Evolutionary conservation across 2,888 invertebrate species (phyloP).

Genomic region (Patella depressa): DNA sequence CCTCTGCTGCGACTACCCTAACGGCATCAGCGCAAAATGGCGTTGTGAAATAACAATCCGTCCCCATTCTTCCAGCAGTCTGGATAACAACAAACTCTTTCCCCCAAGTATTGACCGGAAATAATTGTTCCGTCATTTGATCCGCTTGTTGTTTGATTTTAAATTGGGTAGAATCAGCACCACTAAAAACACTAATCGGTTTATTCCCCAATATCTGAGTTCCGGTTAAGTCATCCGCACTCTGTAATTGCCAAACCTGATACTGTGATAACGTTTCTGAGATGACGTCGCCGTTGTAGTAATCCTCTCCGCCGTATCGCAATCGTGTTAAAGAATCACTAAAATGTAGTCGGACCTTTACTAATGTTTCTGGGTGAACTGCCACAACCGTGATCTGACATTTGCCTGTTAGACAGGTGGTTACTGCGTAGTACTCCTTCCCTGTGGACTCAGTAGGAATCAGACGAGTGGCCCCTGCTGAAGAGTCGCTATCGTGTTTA

Average conservation of each 20-base stretch:
- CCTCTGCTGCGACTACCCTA: conserved; percentile 18
- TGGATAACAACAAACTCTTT: conserved; percentile 26
- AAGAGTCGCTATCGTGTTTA: background rate
- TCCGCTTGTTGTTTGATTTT: background rate
- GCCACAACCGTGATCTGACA: conserved; percentile 19
- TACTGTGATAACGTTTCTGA: background rate
- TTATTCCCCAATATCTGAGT: conserved; percentile 26
- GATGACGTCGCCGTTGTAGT: conserved; percentile 5
- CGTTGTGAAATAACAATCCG: too few relatives aligned
- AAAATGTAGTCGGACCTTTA: background rate
- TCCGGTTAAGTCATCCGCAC: conserved; percentile 18
- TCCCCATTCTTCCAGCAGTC: background rate
- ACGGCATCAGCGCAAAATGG: conserved; percentile 13
- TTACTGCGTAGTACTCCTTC: conserved; percentile 17
- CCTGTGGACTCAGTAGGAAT: conserved; percentile 14
- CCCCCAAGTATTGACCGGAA: conserved; percentile 43
- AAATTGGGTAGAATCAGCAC: conserved; percentile 1
- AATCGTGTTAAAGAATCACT: background rate
- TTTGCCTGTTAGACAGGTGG: background rate
- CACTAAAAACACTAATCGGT: conserved; percentile 29
- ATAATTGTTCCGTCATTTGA: conserved; percentile 41
- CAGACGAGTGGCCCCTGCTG: conserved; percentile 7
- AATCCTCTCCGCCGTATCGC: background rate
- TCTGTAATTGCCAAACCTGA: conserved; percentile 8
- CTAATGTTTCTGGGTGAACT: conserved; percentile 13